phyloP scores from a whole-genome alignment of 2,888 invertebrate genomes.

The Drepana falcataria region DNA sequence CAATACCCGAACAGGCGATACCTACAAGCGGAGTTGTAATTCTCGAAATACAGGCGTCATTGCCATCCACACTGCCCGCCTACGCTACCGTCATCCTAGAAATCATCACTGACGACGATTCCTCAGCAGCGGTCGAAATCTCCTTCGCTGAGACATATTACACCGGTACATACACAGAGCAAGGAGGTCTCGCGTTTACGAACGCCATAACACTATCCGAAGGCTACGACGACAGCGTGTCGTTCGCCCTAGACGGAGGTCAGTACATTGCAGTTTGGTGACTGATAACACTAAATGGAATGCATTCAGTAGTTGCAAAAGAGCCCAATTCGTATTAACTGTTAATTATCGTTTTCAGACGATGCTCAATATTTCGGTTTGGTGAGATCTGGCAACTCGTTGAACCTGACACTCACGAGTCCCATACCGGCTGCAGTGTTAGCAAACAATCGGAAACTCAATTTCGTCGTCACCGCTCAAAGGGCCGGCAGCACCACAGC shows the following conservation, averaged over 20 bases:
- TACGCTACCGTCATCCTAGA: constrained; percentile 10
- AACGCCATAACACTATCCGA: constrained; percentile 2
- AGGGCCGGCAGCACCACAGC: constrained; percentile 9
- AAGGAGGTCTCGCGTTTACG: background rate
- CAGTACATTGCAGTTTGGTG: too few species aligned
- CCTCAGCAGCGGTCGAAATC: constrained; percentile 12
- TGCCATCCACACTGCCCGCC: constrained; percentile 6
- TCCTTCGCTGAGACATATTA: background rate
- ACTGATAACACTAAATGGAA: background rate
- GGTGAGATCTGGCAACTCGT: constrained; percentile 6
- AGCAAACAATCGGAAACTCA: constrained; percentile 26
- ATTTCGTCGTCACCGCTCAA: constrained; percentile 15
- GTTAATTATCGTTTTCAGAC: constrained; percentile 5
- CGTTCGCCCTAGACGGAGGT: constrained; percentile 15
- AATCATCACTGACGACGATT: constrained; percentile 1
- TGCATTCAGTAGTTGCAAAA: too few species aligned
- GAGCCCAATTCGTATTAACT: too few species aligned
- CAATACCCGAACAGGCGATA: constrained; percentile 14
- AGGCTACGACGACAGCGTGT: constrained; percentile 9
- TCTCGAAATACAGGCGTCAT: constrained; percentile 14
- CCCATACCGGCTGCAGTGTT: constrained; percentile 20
- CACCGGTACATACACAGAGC: background rate
- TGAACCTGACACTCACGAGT: constrained; percentile 4
- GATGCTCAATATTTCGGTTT: constrained; percentile 18
- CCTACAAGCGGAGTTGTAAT: constrained; percentile 18